A percentile compares a stretch with the other conserved stretches of the same genome.
Evolutionary conservation across 2,113 vertebrate genomes (phyloP).

Genomic region (Ciconia maguari): DNA sequence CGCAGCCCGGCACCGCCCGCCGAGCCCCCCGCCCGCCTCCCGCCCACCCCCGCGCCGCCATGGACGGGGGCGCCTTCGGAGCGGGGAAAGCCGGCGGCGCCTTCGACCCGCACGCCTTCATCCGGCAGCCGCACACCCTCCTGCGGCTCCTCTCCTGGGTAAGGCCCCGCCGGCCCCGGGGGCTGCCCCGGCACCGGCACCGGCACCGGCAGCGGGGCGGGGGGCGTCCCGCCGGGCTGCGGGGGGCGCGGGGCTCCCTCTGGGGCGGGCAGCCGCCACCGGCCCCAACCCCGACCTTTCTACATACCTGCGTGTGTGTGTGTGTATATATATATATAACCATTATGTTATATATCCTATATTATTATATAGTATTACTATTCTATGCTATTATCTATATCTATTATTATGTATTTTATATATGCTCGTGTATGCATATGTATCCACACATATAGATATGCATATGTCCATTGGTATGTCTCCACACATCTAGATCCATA

Average conservation of each 20-base stretch:
- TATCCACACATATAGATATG: neutral
- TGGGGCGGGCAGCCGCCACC: neutral
- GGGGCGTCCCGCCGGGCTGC: neutral
- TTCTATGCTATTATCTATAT: neutral
- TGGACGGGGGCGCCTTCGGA: slow-evolving; percentile 92
- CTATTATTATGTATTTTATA: neutral
- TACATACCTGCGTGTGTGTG: neutral
- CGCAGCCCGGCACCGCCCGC: neutral
- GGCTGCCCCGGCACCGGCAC: neutral
- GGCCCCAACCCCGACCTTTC: neutral
- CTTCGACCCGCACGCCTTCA: slow-evolving; percentile 90
- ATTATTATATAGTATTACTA: neutral
- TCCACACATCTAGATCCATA: too few relatives aligned
- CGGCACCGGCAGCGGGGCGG: too few relatives aligned
- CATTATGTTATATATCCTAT: neutral
- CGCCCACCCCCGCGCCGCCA: slow-evolving; percentile 61
- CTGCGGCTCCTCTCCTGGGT: slow-evolving; percentile 92
- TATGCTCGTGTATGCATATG: neutral
- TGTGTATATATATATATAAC: neutral
- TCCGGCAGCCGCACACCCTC: slow-evolving; percentile 90
- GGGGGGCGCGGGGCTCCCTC: neutral
- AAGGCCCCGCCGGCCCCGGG: slow-evolving; percentile 58
- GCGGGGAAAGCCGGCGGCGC: slow-evolving; percentile 93
- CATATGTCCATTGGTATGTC: fast-evolving
- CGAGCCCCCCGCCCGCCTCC: neutral